phyloP scores from a whole-genome alignment of 2,797 vertebrate genomes.

The Halcyon smyrnensis region DNA sequence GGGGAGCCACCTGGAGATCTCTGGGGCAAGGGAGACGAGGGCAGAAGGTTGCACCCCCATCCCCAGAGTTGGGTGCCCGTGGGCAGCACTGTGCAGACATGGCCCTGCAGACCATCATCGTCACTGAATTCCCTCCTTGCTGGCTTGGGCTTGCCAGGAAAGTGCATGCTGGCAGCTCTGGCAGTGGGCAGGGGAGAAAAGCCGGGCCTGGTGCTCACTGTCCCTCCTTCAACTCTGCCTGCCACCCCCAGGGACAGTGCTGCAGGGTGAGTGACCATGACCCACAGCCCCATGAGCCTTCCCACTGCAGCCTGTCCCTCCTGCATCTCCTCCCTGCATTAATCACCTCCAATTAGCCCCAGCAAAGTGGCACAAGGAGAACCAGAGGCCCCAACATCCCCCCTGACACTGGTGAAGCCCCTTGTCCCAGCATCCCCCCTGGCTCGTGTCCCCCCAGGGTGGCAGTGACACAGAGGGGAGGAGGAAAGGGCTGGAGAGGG shows the following conservation, averaged over 20 bases:
- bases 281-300: background rate
- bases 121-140: background rate
- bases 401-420: background rate
- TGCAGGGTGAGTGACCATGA: background rate
- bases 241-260: background rate
- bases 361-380: background rate
- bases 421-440: background rate
- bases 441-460: background rate
- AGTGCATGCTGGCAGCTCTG: rapidly evolving
- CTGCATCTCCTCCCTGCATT: constrained; percentile 6
- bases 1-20: background rate
- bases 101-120: background rate
- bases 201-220: background rate
- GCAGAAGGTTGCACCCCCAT: background rate
- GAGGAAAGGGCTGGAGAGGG: background rate
- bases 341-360: constrained; percentile 14
- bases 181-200: background rate
- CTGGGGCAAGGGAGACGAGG: background rate
- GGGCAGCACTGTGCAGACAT: rapidly evolving
- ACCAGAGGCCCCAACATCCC: background rate
- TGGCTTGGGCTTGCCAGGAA: background rate
- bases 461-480: background rate
- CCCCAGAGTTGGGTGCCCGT: background rate
- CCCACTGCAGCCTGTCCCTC: background rate
- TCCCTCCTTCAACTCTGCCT: rapidly evolving